Evolutionary conservation across 2,113 vertebrate genomes (phyloP).

Genomic region (Calyptommatus sinebrachiatus): DNA sequence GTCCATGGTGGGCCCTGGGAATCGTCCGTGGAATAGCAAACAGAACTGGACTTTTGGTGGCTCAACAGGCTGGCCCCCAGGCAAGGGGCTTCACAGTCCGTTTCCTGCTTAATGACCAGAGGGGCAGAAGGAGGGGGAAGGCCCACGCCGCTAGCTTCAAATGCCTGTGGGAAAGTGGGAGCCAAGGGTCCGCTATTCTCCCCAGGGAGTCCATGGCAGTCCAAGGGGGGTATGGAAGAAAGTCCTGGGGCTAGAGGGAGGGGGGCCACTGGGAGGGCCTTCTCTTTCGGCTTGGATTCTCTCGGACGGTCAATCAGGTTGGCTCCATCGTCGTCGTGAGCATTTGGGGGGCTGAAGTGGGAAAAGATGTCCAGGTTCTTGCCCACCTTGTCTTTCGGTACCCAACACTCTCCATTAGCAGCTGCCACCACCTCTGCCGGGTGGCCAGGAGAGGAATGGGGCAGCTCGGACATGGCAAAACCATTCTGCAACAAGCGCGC

Average conservation of each 20-base stretch:
- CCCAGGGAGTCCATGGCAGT: constrained; percentile 37
- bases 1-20: constrained; percentile 22
- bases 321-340: constrained; percentile 24
- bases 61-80: background rate
- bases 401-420: constrained; percentile 63
- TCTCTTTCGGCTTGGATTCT: constrained; percentile 56
- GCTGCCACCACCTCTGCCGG: background rate
- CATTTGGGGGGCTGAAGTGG: constrained; percentile 64
- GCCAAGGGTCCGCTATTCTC: background rate
- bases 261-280: constrained; percentile 53
- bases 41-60: constrained; percentile 27
- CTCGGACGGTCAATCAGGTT: constrained; percentile 47
- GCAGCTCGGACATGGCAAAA: constrained; percentile 58
- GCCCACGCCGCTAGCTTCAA: rapidly evolving
- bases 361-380: constrained; percentile 68
- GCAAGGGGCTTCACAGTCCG: background rate
- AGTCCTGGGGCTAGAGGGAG: constrained; percentile 47
- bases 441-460: constrained; percentile 40
- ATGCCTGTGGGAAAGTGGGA: rapidly evolving
- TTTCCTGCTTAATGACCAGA: constrained; percentile 58
- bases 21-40: background rate
- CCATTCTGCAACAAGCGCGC: constrained; percentile 72
- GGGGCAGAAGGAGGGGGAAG: rapidly evolving
- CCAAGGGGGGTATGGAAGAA: background rate
- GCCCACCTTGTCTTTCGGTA: constrained; percentile 58